Evolutionary conservation across 2,888 invertebrate species (phyloP).

Genomic region (Heliconius cydno): DNA sequence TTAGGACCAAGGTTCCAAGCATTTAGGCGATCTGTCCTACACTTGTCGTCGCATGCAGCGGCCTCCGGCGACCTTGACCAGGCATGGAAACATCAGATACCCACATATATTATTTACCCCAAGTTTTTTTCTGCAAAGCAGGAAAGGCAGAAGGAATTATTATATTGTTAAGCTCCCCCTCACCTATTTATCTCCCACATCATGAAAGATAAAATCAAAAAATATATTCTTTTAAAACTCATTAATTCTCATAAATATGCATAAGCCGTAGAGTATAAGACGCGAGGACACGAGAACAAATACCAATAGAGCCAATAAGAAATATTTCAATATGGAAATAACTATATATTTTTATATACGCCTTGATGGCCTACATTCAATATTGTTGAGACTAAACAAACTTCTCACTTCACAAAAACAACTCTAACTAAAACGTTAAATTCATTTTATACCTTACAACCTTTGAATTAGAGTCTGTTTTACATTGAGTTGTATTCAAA

Average conservation of each 20-base stretch:
- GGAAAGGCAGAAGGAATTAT: no score
- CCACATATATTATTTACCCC: no score
- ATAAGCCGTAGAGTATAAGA: not conserved
- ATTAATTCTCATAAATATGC: not conserved
- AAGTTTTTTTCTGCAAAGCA: no score
- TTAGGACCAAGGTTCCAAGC: no score
- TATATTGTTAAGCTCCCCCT: no score
- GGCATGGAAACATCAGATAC: no score
- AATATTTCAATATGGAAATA: constrained; percentile 41
- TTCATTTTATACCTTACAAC: constrained; percentile 13
- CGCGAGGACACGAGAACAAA: constrained; percentile 3
- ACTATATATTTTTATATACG: constrained; percentile 39
- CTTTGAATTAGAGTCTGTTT: not conserved
- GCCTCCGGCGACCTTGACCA: no score
- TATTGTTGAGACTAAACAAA: constrained; percentile 43
- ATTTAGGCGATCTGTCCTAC: no score
- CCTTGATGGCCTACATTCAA: constrained; percentile 42
- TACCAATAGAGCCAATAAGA: constrained; percentile 29
- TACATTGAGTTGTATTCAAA: not conserved
- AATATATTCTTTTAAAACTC: not conserved
- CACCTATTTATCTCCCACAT: not conserved
- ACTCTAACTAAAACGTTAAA: not conserved
- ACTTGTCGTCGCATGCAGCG: no score
- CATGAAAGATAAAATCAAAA: not conserved
- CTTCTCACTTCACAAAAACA: constrained; percentile 39